Evolutionary conservation across 2,113 vertebrate species (phyloP).

Genomic region (Lota lota): DNA sequence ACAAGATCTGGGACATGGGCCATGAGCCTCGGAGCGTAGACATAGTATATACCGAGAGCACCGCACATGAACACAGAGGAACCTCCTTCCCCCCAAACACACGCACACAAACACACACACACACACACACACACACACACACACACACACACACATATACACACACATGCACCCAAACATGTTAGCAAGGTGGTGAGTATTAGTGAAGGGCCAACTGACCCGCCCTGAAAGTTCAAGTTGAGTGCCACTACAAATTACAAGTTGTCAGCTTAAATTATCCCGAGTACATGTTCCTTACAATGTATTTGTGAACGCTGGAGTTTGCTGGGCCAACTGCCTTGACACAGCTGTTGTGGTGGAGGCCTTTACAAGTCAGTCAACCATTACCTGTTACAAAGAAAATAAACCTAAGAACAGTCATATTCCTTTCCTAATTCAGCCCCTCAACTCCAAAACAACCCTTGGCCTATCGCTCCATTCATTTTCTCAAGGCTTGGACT

Average conservation of each 20-base stretch:
- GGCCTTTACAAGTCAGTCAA: constrained; percentile 48
- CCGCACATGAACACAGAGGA: not conserved
- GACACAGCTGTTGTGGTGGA: constrained; percentile 47
- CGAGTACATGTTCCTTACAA: constrained; percentile 49
- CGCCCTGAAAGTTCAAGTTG: constrained; percentile 62
- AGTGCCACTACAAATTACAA: constrained; percentile 67
- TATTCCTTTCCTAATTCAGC: not conserved
- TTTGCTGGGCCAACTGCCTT: constrained; percentile 47
- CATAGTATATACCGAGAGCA: constrained; percentile 26
- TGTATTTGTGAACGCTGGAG: constrained; percentile 57
- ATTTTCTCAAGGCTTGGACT: constrained; percentile 19
- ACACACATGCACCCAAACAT: constrained; percentile 20
- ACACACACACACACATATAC: constrained; percentile 11
- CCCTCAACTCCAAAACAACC: not conserved
- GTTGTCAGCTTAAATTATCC: constrained; percentile 64
- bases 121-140: constrained; percentile 17
- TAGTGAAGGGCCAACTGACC: constrained; percentile 60
- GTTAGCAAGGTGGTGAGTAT: constrained; percentile 51
- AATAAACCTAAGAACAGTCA: constrained; percentile 6
- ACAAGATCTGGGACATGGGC: constrained; percentile 46
- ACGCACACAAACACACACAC: constrained; percentile 29
- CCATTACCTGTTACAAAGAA: constrained; percentile 34
- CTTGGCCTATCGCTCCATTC: constrained; percentile 8
- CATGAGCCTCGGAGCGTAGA: constrained; percentile 33
- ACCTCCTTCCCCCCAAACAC: not conserved